Conservation (phyloP, 2,797 vertebrate genomes). For the Tauraco hartlaubi region DNA sequence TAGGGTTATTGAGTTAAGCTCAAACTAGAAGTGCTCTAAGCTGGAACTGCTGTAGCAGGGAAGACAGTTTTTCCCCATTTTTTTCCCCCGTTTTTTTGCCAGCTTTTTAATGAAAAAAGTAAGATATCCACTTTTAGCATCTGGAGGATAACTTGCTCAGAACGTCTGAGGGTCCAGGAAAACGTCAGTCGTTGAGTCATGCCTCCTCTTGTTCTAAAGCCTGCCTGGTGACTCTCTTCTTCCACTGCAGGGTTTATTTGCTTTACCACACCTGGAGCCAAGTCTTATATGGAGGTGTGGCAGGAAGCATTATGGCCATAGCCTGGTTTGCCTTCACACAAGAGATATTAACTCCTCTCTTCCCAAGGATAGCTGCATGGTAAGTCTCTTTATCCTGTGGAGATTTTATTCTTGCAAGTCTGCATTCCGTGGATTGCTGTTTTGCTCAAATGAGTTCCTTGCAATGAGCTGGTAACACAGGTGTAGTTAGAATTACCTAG, state of each 20-base stretch:
- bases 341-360: conserved; percentile 96
- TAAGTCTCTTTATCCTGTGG: conserved; percentile 73
- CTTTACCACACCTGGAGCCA: conserved; percentile 98
- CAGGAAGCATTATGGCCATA: conserved; percentile 89
- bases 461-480: background rate
- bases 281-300: conserved; percentile 92
- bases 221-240: conserved; percentile 8
- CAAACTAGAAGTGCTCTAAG: background rate
- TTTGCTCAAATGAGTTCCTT: background rate
- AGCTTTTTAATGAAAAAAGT: background rate
- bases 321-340: conserved; percentile 97
- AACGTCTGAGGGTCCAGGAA: background rate
- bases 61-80: background rate
- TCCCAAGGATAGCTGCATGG: conserved; percentile 98
- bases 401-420: background rate
- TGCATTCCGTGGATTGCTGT: background rate
- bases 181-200: background rate
- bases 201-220: background rate
- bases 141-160: background rate
- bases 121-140: background rate
- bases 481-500: background rate
- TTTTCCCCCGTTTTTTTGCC: accelerated
- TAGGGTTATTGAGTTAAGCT: background rate
- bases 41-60: background rate
- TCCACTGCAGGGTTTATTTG: conserved; percentile 91